These are phyloP conservation scores for Anhinga rufa DNA, from an alignment of 2,113 vertebrate species.

Conservation along the genomic window DNA sequence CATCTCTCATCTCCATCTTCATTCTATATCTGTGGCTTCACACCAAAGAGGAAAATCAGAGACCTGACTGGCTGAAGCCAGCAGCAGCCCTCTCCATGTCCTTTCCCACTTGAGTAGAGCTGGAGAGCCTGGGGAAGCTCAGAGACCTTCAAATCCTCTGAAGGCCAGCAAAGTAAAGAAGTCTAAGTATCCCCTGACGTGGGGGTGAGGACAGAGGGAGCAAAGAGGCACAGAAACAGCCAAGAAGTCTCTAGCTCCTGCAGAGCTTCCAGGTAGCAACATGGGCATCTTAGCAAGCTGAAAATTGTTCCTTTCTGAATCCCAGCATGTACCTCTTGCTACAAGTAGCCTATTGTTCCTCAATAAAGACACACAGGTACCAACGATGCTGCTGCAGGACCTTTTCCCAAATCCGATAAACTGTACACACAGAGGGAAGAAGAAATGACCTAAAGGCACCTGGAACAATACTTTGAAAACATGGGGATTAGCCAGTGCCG, in stretches of 20 bases:
- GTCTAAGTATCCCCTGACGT: neutral
- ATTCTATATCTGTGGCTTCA: neutral
- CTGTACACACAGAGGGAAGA: neutral
- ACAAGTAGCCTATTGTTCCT: neutral
- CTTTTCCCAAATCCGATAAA: neutral
- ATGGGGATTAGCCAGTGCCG: neutral
- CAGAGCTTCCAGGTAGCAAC: constrained; percentile 1
- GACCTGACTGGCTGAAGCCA: neutral
- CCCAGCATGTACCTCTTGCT: neutral
- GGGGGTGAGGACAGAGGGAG: neutral
- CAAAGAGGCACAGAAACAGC: neutral
- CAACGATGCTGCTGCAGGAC: neutral
- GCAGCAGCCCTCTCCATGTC: neutral
- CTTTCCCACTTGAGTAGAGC: neutral
- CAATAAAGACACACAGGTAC: neutral
- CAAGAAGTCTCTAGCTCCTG: neutral
- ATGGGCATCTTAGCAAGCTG: neutral
- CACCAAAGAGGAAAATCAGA: neutral
- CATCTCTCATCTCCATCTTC: neutral
- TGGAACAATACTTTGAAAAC: neutral
- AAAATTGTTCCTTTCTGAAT: constrained; percentile 29
- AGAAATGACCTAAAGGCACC: neutral
- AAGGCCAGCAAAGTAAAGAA: neutral
- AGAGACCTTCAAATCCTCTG: constrained; percentile 18
- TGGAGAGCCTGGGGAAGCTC: neutral